Conservation (phyloP, 2,113 vertebrate genomes). For the Glareola pratincola region DNA sequence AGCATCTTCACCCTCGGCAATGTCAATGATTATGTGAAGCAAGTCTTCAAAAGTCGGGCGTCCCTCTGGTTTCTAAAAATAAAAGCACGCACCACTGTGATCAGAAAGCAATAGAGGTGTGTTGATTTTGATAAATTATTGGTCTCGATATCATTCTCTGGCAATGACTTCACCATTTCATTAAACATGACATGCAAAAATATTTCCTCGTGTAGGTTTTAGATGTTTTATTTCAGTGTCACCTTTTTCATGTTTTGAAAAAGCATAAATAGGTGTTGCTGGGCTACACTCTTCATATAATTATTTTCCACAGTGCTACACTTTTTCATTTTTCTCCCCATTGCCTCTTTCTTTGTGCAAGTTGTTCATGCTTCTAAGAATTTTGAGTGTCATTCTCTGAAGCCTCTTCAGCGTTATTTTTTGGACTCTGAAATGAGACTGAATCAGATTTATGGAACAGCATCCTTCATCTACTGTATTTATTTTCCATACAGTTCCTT, state of each 20-base stretch:
- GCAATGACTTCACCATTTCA: neutral
- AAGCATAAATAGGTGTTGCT: neutral
- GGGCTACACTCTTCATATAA: neutral
- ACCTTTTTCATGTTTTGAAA: neutral
- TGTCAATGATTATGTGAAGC: slow-evolving; percentile 70
- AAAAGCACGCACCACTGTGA: neutral
- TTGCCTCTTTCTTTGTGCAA: neutral
- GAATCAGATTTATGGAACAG: neutral
- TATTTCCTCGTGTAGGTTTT: neutral
- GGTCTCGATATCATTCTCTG: neutral
- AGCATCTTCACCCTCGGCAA: slow-evolving; percentile 74
- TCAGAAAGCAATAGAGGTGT: neutral
- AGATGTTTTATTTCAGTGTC: neutral
- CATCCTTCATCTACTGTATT: neutral
- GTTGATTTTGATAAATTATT: neutral
- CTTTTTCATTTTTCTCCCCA: neutral
- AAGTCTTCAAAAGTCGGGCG: slow-evolving; percentile 77
- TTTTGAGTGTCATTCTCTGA: neutral
- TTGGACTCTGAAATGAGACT: neutral
- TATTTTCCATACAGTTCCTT: neutral
- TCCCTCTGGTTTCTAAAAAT: slow-evolving; percentile 77
- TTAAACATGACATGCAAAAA: neutral
- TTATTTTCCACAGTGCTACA: neutral
- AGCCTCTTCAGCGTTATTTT: neutral
- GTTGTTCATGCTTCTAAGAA: neutral